These are phyloP conservation scores for Drosophila parvula DNA, from an alignment of 1,140 invertebrate species.

Conservation along the genomic window DNA sequence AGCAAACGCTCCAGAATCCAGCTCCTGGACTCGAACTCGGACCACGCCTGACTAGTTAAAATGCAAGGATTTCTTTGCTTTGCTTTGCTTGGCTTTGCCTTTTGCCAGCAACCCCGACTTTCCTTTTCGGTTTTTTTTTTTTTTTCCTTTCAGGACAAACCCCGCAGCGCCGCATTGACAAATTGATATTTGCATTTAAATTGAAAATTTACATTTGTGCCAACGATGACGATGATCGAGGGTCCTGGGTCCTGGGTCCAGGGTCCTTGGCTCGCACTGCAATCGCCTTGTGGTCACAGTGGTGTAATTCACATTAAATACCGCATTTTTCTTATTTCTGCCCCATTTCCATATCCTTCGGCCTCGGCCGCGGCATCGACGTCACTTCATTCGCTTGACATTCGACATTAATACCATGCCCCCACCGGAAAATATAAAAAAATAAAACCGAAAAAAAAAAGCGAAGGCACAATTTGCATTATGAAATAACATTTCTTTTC, in stretches of 20 bases:
- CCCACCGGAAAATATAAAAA: slow-evolving; percentile 10
- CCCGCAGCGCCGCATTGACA: slow-evolving; percentile 70
- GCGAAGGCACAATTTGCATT: slow-evolving; percentile 69
- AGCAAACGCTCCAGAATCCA: slow-evolving; percentile 20
- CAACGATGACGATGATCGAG: slow-evolving; percentile 66
- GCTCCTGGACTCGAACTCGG: slow-evolving; percentile 34
- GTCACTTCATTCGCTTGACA: slow-evolving; percentile 74
- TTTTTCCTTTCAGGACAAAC: neutral
- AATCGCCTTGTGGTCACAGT: slow-evolving; percentile 77
- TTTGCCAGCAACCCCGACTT: slow-evolving; percentile 2
- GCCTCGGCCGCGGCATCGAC: slow-evolving; percentile 30
- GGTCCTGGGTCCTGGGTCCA: slow-evolving; percentile 8
- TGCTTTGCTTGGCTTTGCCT: slow-evolving; percentile 5
- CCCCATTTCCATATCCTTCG: slow-evolving; percentile 61
- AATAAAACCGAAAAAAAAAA: slow-evolving; percentile 1
- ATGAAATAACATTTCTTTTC: slow-evolving; percentile 75
- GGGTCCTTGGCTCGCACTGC: slow-evolving; percentile 8
- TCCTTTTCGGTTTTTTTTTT: neutral
- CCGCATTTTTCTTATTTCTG: slow-evolving; percentile 82
- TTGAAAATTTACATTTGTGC: slow-evolving; percentile 84
- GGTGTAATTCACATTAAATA: slow-evolving; percentile 84
- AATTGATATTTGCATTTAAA: slow-evolving; percentile 84
- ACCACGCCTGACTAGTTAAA: slow-evolving; percentile 78
- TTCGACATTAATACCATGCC: slow-evolving; percentile 76
- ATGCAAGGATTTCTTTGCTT: slow-evolving; percentile 73